These are phyloP conservation scores for Tichodroma muraria DNA, from an alignment of 2,113 vertebrate genomes.

Conservation along the genomic window DNA sequence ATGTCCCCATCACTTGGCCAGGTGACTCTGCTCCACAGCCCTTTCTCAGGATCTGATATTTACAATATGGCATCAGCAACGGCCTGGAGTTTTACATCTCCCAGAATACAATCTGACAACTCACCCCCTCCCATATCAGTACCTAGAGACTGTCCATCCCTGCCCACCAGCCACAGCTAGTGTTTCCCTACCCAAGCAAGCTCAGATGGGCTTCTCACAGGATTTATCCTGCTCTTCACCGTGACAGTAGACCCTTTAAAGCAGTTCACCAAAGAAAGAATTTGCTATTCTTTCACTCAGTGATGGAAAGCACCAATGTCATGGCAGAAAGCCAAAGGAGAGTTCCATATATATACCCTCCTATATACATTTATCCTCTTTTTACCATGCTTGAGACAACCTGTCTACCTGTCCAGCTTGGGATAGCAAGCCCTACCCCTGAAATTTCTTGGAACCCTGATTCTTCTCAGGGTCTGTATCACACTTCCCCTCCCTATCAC, in stretches of 20 bases:
- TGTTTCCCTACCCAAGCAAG: neutral
- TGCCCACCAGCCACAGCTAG: neutral
- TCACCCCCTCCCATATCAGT: neutral
- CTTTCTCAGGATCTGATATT: neutral
- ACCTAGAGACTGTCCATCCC: neutral
- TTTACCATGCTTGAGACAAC: accelerated
- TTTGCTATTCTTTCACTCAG: neutral
- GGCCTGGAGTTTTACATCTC: neutral
- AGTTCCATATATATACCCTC: neutral
- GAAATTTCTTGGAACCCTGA: neutral
- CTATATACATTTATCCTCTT: neutral
- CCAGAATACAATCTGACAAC: neutral
- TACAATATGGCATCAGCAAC: neutral
- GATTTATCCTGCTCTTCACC: neutral
- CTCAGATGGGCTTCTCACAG: neutral
- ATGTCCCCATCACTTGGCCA: neutral
- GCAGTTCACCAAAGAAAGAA: neutral
- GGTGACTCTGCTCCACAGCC: neutral
- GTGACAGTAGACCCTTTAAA: neutral
- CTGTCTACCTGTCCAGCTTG: neutral
- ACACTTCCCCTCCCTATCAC: too few relatives aligned
- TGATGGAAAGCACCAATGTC: neutral
- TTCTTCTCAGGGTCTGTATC: neutral
- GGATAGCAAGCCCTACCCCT: neutral
- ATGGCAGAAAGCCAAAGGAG: neutral